These are phyloP conservation scores for Sapayoa aenigma DNA, from an alignment of 2,113 vertebrate genomes.

Conservation along the genomic window DNA sequence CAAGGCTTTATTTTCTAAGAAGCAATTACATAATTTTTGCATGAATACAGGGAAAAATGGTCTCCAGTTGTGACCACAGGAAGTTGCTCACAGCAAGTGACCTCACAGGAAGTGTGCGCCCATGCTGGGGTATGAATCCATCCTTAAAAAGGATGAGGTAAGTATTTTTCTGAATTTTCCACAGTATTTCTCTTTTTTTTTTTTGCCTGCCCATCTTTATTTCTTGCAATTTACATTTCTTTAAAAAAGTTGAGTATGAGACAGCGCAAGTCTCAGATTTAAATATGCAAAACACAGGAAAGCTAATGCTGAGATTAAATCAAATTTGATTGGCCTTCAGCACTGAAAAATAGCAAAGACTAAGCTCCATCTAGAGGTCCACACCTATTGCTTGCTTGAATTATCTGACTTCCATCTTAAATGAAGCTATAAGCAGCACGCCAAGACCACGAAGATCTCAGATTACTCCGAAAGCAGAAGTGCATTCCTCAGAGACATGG, in stretches of 20 bases:
- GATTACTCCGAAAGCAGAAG: not conserved
- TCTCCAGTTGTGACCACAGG: not conserved
- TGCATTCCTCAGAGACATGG: rapidly evolving
- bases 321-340: not conserved
- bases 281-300: not conserved
- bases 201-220: not conserved
- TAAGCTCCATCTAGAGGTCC: not conserved
- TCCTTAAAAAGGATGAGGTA: not conserved
- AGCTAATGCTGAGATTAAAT: not conserved
- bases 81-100: too few relatives aligned
- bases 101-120: rapidly evolving
- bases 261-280: not conserved
- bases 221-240: not conserved
- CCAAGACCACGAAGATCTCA: rapidly evolving
- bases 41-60: not conserved
- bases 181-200: not conserved
- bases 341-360: not conserved
- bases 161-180: not conserved
- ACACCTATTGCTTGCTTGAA: not conserved
- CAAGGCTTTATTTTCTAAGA: not conserved
- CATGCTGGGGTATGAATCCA: not conserved
- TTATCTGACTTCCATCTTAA: not conserved
- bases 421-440: not conserved
- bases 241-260: not conserved
- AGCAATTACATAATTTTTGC: not conserved